phyloP scores from a whole-genome alignment of 2,797 vertebrate genomes.

The Syngnathus acus region DNA sequence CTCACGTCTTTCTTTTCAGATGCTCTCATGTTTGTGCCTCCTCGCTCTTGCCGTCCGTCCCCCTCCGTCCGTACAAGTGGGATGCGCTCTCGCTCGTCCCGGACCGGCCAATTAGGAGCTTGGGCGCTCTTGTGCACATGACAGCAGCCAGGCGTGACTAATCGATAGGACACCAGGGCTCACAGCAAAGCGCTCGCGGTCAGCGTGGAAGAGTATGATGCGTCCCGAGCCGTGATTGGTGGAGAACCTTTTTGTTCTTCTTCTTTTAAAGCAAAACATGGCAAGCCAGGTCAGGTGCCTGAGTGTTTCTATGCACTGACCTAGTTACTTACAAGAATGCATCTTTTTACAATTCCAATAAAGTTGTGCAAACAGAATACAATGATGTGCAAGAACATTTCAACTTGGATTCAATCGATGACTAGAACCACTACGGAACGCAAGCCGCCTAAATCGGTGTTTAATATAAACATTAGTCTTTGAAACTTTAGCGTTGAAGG shows the following conservation, averaged over 20 bases:
- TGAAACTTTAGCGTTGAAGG: no score
- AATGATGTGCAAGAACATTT: no score
- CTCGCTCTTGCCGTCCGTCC: slow-evolving; percentile 31
- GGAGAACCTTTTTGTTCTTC: slow-evolving; percentile 51
- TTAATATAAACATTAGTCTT: no score
- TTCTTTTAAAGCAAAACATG: slow-evolving; percentile 34
- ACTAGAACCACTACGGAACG: no score
- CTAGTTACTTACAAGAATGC: slow-evolving; percentile 33
- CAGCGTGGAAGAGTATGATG: slow-evolving; percentile 15
- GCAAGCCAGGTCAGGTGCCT: slow-evolving; percentile 36
- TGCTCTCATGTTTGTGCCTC: slow-evolving; percentile 40
- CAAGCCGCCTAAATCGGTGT: no score
- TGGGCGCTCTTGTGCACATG: slow-evolving; percentile 72
- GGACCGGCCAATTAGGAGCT: slow-evolving; percentile 76
- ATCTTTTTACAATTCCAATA: no score
- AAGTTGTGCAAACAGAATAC: no score
- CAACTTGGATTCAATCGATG: no score
- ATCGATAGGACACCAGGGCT: slow-evolving; percentile 72
- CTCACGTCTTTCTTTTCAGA: slow-evolving; percentile 27
- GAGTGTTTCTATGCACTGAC: slow-evolving; percentile 33
- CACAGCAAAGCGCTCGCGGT: slow-evolving; percentile 22
- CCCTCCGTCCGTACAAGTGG: slow-evolving; percentile 33
- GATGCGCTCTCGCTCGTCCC: slow-evolving; percentile 34
- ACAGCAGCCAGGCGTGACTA: slow-evolving; percentile 79
- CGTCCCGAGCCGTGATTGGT: slow-evolving; percentile 42